Evolutionary conservation across 2,113 vertebrate genomes (phyloP).

Genomic region (Anarrhichthys ocellatus): DNA sequence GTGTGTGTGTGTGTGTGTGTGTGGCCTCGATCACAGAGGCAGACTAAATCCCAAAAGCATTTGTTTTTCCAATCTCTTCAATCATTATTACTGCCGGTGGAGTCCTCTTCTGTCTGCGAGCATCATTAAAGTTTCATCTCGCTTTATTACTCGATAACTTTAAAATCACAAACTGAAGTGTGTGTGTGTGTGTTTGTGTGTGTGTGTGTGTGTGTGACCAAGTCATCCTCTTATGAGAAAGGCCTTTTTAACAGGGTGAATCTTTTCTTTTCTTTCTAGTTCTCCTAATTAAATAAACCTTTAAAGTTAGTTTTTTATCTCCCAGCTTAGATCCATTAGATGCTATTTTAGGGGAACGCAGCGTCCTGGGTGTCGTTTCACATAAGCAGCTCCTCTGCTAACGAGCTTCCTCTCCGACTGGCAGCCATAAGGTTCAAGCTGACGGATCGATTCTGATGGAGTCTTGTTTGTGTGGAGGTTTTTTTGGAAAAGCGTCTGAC

Average conservation of each 20-base stretch:
- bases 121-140: slow-evolving; percentile 36
- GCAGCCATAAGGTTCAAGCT: background rate
- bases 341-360: background rate
- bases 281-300: background rate
- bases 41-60: slow-evolving; percentile 43
- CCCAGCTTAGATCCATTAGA: slow-evolving; percentile 2
- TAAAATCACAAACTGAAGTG: slow-evolving; percentile 10
- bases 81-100: background rate
- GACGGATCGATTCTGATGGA: background rate
- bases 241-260: background rate
- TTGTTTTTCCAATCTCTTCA: slow-evolving; percentile 8
- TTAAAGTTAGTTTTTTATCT: background rate
- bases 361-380: slow-evolving; percentile 6
- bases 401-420: slow-evolving; percentile 5
- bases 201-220: background rate
- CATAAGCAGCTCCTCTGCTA: background rate
- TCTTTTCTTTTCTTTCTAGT: background rate
- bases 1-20: slow-evolving; percentile 7
- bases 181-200: background rate
- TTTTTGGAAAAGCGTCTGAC: background rate
- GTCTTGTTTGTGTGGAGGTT: slow-evolving; percentile 6
- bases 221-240: background rate
- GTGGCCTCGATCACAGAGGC: slow-evolving; percentile 38
- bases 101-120: background rate
- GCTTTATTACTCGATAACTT: slow-evolving; percentile 16